A percentile compares a stretch with the other conserved stretches of the same genome.
Evolutionary conservation across 2,888 invertebrate genomes (phyloP).

Genomic region (Neoascia interrupta): DNA sequence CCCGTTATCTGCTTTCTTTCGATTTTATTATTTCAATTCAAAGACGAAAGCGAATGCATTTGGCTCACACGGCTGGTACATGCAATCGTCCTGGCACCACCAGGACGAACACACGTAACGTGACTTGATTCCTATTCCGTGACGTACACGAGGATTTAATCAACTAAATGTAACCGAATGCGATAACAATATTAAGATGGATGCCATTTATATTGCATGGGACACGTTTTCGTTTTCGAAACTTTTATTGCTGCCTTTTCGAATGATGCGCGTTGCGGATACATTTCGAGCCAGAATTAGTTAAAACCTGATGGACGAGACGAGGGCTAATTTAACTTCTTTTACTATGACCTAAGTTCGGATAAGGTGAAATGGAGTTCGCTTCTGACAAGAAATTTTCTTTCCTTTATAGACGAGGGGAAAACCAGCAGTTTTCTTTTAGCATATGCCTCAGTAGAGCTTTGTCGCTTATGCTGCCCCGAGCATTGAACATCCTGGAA

Average conservation of each 20-base stretch:
- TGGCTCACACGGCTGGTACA: background rate
- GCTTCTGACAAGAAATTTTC: no score
- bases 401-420: no score
- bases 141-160: constrained; percentile 47
- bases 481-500: no score
- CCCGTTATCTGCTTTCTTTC: background rate
- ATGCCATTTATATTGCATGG: background rate
- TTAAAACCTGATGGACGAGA: no score
- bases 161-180: constrained; percentile 31
- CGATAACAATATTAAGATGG: background rate
- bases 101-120: constrained; percentile 8
- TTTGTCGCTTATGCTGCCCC: no score
- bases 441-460: no score
- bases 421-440: no score
- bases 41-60: background rate
- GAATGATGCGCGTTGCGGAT: no score
- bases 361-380: no score
- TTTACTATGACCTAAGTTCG: no score
- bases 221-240: constrained; percentile 42
- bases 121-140: constrained; percentile 38
- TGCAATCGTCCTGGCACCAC: background rate
- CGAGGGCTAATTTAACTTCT: no score
- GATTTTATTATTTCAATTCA: constrained; percentile 5
- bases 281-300: no score
- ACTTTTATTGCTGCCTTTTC: constrained; percentile 18